Percentiles rank a stretch among this genome's conserved stretches.
These are phyloP conservation scores for Brachirus orientalis DNA, from an alignment of 2,113 vertebrate genomes.

Conservation along the genomic window DNA sequence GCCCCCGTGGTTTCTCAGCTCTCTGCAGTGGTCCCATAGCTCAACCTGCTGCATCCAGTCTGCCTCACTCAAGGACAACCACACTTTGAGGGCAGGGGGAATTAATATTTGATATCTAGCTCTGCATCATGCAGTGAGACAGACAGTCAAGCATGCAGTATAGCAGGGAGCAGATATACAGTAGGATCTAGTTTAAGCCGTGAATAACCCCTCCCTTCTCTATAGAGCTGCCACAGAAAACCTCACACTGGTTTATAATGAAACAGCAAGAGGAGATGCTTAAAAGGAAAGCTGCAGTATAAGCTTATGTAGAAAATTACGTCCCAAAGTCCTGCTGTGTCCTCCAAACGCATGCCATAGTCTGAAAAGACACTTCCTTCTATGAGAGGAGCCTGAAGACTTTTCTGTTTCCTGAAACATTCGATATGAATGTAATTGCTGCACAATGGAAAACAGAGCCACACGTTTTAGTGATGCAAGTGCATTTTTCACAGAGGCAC, in stretches of 20 bases:
- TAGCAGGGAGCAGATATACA: slow-evolving; percentile 15
- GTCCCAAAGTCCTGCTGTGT: too few relatives aligned
- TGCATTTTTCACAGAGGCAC: background rate
- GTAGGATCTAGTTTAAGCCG: slow-evolving; percentile 15
- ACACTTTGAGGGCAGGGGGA: slow-evolving; percentile 57
- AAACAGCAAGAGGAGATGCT: background rate
- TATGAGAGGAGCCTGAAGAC: background rate
- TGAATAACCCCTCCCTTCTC: slow-evolving; percentile 35
- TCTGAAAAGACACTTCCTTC: background rate
- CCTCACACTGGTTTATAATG: background rate
- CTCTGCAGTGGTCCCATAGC: slow-evolving; percentile 55
- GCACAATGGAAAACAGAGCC: background rate
- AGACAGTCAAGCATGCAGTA: slow-evolving; percentile 43
- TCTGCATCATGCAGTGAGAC: slow-evolving; percentile 65
- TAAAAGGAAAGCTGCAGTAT: background rate
- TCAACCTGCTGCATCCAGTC: slow-evolving; percentile 60
- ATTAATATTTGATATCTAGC: slow-evolving; percentile 80
- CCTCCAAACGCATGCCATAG: too few relatives aligned
- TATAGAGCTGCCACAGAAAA: slow-evolving; percentile 10
- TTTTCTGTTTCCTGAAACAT: background rate
- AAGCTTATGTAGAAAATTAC: too few relatives aligned
- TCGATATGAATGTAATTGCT: background rate
- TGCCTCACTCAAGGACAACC: slow-evolving; percentile 70
- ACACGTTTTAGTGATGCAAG: background rate
- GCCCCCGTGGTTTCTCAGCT: slow-evolving; percentile 33